phyloP scores from a whole-genome alignment of 2,113 vertebrate species.

The Ceyx margarethae region DNA sequence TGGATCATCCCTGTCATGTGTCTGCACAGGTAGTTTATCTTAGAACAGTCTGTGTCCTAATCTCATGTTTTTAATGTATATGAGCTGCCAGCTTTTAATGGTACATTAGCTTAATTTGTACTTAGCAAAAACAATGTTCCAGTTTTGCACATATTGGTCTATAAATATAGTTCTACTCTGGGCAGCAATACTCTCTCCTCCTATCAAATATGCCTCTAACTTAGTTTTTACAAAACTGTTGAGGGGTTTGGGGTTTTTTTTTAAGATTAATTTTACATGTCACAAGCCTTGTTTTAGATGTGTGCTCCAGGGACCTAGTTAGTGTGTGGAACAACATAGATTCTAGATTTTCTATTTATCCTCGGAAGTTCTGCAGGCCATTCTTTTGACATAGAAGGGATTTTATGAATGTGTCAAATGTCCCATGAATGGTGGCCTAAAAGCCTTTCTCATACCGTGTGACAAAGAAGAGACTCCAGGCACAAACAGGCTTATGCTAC shows the following conservation, averaged over 20 bases:
- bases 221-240: background rate
- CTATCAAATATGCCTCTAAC: background rate
- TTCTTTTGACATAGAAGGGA: background rate
- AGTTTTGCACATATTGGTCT: constrained; percentile 6
- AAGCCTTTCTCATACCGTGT: background rate
- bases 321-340: background rate
- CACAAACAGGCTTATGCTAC: background rate
- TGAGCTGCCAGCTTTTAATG: constrained; percentile 12
- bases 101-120: constrained; percentile 48
- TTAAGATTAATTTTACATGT: background rate
- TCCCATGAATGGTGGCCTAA: background rate
- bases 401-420: background rate
- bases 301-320: background rate
- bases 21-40: background rate
- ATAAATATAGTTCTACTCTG: constrained; percentile 5
- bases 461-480: background rate
- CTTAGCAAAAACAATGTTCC: constrained; percentile 3
- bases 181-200: background rate
- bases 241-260: background rate
- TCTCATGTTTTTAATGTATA: background rate
- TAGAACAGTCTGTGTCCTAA: background rate
- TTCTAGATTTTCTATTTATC: background rate
- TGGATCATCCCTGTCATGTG: background rate
- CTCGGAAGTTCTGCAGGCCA: background rate
- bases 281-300: background rate